Conservation (phyloP, 2,113 vertebrate genomes). For the Prochilodus magdalenae region DNA sequence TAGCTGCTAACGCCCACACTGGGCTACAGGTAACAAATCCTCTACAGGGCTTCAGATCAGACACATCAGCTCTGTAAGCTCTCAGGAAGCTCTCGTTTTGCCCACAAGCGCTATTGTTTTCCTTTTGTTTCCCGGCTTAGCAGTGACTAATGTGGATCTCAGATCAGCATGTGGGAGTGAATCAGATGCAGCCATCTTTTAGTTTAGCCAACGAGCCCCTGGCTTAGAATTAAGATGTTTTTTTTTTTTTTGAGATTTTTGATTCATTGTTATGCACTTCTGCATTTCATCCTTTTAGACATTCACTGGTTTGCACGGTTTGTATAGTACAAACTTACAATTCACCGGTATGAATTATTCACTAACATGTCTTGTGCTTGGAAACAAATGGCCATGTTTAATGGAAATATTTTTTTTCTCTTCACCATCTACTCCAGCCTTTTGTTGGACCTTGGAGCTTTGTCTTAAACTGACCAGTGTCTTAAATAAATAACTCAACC, state of each 20-base stretch:
- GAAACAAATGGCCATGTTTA: not conserved
- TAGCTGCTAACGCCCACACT: slow-evolving; percentile 43
- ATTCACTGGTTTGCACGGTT: slow-evolving; percentile 25
- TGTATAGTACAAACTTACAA: not conserved
- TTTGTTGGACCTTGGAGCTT: not conserved
- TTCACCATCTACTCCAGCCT: not conserved
- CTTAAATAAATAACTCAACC: too few species aligned
- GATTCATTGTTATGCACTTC: slow-evolving; percentile 15
- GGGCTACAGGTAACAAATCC: slow-evolving; percentile 35
- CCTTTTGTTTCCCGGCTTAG: not conserved
- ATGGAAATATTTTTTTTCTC: slow-evolving; percentile 13
- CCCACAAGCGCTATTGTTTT: slow-evolving; percentile 9
- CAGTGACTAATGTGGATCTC: slow-evolving; percentile 16
- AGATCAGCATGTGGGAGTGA: slow-evolving; percentile 6
- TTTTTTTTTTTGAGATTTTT: slow-evolving; percentile 14
- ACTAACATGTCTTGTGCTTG: not conserved
- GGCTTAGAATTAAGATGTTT: not conserved
- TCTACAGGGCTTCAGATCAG: slow-evolving; percentile 13
- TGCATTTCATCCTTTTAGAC: slow-evolving; percentile 18
- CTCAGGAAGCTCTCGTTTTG: slow-evolving; percentile 17
- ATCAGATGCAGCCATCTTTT: slow-evolving; percentile 7
- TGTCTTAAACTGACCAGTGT: not conserved
- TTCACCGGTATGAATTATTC: slow-evolving; percentile 1
- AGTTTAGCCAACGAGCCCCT: not conserved
- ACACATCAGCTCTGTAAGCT: slow-evolving; percentile 22